Base-by-base conservation (phyloP, 2,113 vertebrate species). In the Laterallus jamaicensis region DNA sequence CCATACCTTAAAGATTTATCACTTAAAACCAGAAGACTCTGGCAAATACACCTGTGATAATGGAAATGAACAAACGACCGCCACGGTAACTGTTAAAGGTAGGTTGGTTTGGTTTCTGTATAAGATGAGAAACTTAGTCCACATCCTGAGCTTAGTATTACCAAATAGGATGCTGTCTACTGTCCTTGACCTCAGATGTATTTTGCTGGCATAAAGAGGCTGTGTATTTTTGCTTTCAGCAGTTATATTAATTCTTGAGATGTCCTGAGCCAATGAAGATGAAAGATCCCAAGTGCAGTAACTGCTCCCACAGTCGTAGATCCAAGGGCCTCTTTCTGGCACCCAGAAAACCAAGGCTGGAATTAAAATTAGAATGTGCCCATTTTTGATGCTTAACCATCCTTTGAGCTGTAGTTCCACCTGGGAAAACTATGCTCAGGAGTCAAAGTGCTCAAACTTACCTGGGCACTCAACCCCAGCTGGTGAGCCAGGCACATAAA, bases 51-150 rank as follows among this genome's bases (percentile, higher is more conserved):
- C 88, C 25, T 98, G 98, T 52, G 98, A 98, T 58, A 97, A 98
- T 9, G 98, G 98, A 50, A 97, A 98, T 5, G 97, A 97, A 75
- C 98, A 97, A 93, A 98, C 92, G 4, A 94, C 97, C 54, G 98
- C 98, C n/a, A 95, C 95, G 21, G 55, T 99, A 71, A 98, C 96
- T 15, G 97, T 99, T 25, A 98, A 98, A 98, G 98, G 98, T 98
- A 85, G 37, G 49, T 31, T 42, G 18, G 9, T 29, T 22, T 24
- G 10, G 2, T 31, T 6, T 40, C 12, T 25, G 81, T 82, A 84
- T 20, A 44, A 50, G 19, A 18, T 4, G 3, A 91, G 40, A 62
- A 71, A 60, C 19, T 86, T 42, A 2, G 28, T 82, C 39, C 18
- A 32, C 10, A 68, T n/a, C 12, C 31, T 78, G n/a, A 29, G 10